Base-by-base conservation (phyloP, 2,113 vertebrate species). In the Tichodroma muraria region DNA sequence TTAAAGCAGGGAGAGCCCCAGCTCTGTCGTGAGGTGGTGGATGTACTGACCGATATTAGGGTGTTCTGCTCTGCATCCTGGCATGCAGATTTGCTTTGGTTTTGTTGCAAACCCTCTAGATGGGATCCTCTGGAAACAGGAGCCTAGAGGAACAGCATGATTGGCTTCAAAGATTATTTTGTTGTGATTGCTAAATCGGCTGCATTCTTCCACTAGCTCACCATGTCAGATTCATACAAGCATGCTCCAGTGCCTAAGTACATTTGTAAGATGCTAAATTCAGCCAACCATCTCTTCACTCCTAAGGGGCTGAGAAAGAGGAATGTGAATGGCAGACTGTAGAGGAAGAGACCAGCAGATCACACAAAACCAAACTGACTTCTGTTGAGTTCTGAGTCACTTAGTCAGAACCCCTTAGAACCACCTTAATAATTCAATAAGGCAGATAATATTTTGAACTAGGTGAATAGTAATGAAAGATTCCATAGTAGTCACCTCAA, bases 91-190 rank as follows among this genome's bases (percentile, higher is more conserved):
- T 80, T 85, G 18, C 33, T 73, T 88, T 66, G 52, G 5, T 70
- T 85, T 86, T 90, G 35, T 78, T 84, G 56, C 49, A 80, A 70
- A 59, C 28, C 15, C 28, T 80, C 17, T 80, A 44, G 40, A 2
- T 75, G n/a, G 69, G 52, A 56, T 78, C 22, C 25, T 84, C 40
- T 84, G 65, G 69, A 88, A 92, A 78, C 3, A 53, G 25, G 31
- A 89, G 69, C 72, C 64, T 92, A 53, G 52, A 89, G 82, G 49
- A 78, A 75, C 35, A 88, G 40, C 22, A 27, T 90, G 80, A 64
- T 73, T 90, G 77, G 73, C 94, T 94, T 92, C 47, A 90, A 86
- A 89, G 49, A 71, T 86, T 90, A 90, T 94, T 95, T 92, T 92
- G 76, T 80, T 96, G 60, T 90, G 45, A 84, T 77, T 84, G 88